phyloP scores from a whole-genome alignment of 2,797 vertebrate genomes.

The Heliangelus exortis region DNA sequence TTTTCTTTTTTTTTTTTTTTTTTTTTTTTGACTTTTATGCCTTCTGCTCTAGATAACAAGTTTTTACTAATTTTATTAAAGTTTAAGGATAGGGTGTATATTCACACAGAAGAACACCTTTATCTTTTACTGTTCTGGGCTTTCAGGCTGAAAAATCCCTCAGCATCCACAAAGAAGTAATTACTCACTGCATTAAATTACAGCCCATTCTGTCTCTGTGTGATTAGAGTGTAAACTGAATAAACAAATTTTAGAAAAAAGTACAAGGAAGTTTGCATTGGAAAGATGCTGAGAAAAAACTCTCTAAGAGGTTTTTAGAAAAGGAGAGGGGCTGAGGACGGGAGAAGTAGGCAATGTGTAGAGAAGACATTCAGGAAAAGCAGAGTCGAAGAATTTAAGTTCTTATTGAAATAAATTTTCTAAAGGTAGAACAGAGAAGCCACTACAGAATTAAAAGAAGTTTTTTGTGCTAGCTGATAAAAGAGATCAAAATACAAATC shows the following conservation, averaged over 20 bases:
- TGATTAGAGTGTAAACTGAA: background rate
- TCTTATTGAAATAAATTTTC: background rate
- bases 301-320: background rate
- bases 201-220: background rate
- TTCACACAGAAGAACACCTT: background rate
- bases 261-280: background rate
- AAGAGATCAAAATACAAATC: background rate
- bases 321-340: rapidly evolving
- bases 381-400: background rate
- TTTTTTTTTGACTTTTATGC: too few species aligned
- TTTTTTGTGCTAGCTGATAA: background rate
- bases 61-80: background rate
- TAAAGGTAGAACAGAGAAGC: background rate
- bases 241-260: background rate
- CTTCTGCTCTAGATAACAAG: background rate
- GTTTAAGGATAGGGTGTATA: background rate
- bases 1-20: background rate
- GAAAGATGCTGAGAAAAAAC: background rate
- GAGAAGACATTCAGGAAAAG: background rate
- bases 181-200: background rate
- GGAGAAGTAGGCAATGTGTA: background rate
- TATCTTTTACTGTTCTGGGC: background rate
- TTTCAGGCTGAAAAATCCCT: background rate
- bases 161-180: background rate
- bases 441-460: background rate